Evolutionary conservation across 2,888 invertebrate species (phyloP), one percentile per base, ranked within the genome.

Genomic region (Melanophora roralis): DNA sequence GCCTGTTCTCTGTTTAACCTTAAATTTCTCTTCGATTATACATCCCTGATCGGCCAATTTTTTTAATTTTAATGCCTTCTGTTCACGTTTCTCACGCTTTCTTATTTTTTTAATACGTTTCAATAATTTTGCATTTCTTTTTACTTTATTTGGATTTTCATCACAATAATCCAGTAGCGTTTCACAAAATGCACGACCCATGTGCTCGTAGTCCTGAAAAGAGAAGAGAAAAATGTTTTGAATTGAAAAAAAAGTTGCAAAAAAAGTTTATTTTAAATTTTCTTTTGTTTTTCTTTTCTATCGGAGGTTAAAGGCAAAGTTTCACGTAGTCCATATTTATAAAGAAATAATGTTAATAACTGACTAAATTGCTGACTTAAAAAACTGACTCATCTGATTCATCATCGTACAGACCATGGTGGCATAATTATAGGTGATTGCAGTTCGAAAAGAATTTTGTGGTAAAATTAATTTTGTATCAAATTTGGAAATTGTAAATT

Each of bases 151-250:
- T 0, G 96, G 95, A 89, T 94, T 94, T 83, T 95, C 94, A 87
- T 96, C 97, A 86, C 95, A 97, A 90, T 96, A 98, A 89, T 98
- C 97, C 82, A 97, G 91, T 32, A 98, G 91, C 0, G 98, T 97
- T 91, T 97, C 97, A 90, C 98, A 97, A 91, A 98, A 98, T 47
- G 95, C 94, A 85, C 94, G 93, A 4, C 97, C 98, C 89, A 97
- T 93, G 84, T 94, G 93, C 88, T 95, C 95, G 86, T 94, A 95
- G 87, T 96, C 95, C 86, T 91, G 91, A 21, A 81, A 83, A 81
- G 34, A 57, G n/a, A 62, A 34, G 65, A 12, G 7, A 36, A 73
- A 55, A 36, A 1, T 14, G n/a, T 9, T 27, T 49, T 49, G 6
- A 23, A 12, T 8, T 43, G 1, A 5, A 1, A 14, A 6, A 16